Conservation (phyloP, 2,888 invertebrate species). For the Agrotis puta region DNA sequence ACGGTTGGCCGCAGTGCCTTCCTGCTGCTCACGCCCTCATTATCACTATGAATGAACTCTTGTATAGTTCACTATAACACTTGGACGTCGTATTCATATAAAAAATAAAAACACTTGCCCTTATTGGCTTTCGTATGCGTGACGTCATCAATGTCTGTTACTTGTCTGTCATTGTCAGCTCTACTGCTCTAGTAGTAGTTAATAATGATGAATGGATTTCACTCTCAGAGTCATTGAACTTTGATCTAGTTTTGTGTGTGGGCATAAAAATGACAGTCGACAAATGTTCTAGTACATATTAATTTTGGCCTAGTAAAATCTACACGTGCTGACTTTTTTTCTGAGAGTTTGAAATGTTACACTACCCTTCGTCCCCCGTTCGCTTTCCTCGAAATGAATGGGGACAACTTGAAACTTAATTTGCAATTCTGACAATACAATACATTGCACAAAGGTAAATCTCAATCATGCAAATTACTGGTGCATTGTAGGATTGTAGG, state of each 20-base stretch:
- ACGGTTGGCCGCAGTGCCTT: conserved; percentile 84
- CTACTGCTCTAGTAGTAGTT: conserved; percentile 83
- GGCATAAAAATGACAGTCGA: conserved; percentile 80
- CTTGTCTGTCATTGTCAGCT: conserved; percentile 81
- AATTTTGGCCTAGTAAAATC: conserved; percentile 65
- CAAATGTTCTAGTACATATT: conserved; percentile 71
- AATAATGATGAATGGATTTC: conserved; percentile 86
- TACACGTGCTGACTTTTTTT: conserved; percentile 62
- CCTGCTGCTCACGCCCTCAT: conserved; percentile 81
- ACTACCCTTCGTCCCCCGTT: conserved; percentile 22
- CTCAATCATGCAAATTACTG: conserved; percentile 38
- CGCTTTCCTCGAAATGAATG: conserved; percentile 38
- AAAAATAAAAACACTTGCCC: conserved; percentile 66
- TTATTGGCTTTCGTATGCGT: conserved; percentile 75
- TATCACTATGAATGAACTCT: conserved; percentile 82
- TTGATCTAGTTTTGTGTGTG: conserved; percentile 85
- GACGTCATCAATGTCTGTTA: conserved; percentile 80
- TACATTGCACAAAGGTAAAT: conserved; percentile 30
- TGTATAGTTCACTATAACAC: conserved; percentile 66
- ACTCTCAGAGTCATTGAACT: conserved; percentile 87
- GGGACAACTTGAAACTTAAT: conserved; percentile 18
- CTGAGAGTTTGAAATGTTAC: conserved; percentile 53
- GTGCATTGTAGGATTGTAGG: conserved; percentile 37
- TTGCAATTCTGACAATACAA: conserved; percentile 35
- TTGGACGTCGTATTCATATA: conserved; percentile 66